These are phyloP conservation scores for Drosophila melanogaster DNA, from an alignment of 1,140 invertebrate species.

Conservation along the genomic window Release_6_plus_ISO1_MT NC_004354.4:11954501-11955000, in stretches of 20 bases:
- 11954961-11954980: conserved; percentile 15
- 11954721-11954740: conserved; percentile 33
- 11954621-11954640: conserved; percentile 33
- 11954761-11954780: conserved; percentile 32
- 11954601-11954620: conserved; percentile 51
- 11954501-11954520: conserved; percentile 40
- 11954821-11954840: conserved; percentile 32
- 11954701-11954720: conserved; percentile 37
- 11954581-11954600: neutral
- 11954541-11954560: conserved; percentile 47
- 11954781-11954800: conserved; percentile 40
- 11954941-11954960: conserved; percentile 23
- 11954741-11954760: conserved; percentile 26
- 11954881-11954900: conserved; percentile 60
- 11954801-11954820: conserved; percentile 42
- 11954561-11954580: neutral
- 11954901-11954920: conserved; percentile 55
- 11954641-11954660: conserved; percentile 35
- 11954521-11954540: conserved; percentile 48
- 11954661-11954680: conserved; percentile 36
- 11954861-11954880: conserved; percentile 31
- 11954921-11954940: conserved; percentile 58
- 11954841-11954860: conserved; percentile 56
- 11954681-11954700: conserved; percentile 34
- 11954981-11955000: conserved; percentile 22